phyloP scores from a whole-genome alignment of 92 coral and sea anemone species.

The Meandrina meandrites region DNA sequence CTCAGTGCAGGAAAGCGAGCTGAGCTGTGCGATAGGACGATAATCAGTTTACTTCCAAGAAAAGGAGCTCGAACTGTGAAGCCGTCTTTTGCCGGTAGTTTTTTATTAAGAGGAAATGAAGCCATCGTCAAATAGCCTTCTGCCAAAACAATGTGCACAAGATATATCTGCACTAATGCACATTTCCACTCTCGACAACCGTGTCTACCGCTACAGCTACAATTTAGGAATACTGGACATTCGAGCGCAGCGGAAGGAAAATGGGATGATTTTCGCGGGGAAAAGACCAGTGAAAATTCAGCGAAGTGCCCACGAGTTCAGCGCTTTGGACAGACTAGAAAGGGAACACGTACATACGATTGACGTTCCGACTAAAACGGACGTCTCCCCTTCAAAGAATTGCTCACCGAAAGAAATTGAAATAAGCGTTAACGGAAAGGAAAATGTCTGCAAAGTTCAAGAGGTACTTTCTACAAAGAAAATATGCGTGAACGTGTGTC shows the following conservation, averaged over 20 bases:
- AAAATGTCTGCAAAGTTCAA: not conserved
- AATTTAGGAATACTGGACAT: conserved; percentile 45
- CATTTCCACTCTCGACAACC: not conserved
- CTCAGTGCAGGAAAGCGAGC: no score
- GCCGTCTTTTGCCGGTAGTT: not conserved
- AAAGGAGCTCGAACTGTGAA: not conserved
- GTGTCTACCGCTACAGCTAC: conserved; percentile 51
- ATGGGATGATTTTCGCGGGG: not conserved
- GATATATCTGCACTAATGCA: not conserved
- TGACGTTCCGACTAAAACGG: not conserved
- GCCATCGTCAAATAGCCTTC: not conserved
- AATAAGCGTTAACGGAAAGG: not conserved
- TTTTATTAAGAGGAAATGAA: not conserved
- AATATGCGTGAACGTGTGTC: not conserved
- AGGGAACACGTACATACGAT: not conserved
- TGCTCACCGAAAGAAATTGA: not conserved
- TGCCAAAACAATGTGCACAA: not conserved
- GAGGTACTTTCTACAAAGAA: not conserved
- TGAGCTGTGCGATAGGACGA: no score
- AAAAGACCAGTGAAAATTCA: not conserved
- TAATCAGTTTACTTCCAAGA: not conserved
- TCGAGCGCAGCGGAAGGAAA: not conserved
- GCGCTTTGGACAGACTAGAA: not conserved
- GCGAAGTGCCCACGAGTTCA: not conserved
- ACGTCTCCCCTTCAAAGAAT: not conserved